Evolutionary conservation across 2,113 vertebrate species (phyloP), one percentile per base, ranked within the genome.

Genomic region (Felis chaus): DNA sequence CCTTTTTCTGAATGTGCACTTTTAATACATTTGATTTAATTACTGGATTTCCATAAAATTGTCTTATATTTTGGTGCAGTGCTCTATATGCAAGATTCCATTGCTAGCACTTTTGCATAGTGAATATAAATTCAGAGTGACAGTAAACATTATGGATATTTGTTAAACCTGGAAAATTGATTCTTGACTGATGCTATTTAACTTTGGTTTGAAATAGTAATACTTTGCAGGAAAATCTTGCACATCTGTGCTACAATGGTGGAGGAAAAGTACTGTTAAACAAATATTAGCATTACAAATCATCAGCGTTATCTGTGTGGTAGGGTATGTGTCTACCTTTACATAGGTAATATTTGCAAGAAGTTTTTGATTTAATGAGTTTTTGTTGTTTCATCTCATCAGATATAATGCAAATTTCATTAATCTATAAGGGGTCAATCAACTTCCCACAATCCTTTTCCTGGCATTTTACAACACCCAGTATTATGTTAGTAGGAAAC

Each of bases 11-110:
- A 92, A 45, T 78, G 23, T 79, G 6, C n/a, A 71, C 55, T 83
- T 93, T 92, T 92, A 91, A 84, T 94, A 93, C 87, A 80, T 96
- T 41, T 93, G 65, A 93, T 86, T 76, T 96, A 97, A 86, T 91
- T 88, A 76, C 25, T 61, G 9, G 21, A 89, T 93, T 97, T 93
- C 39, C 55, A 84, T 86, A 76, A 96, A 97, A 92, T 65, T 96
- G 36, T 89, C 23, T 84, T 94, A 69, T 87, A 81, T 97, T 97
- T 97, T 93, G n/a, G 18, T 88, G 7, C 16, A 53, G 7, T 79
- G 31, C 39, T 81, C 45, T 45, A 7, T 25, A 21, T 88, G 89
- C 45, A 31, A 86, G 23, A 63, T 90, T 90, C 29, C 19, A 78
- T 55, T 68, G 41, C 68, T 97, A 95, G 92, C 39, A 87, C 19